Evolutionary conservation across 1,140 invertebrate genomes (phyloP), one percentile per base, ranked within the genome.

Genomic region (Aplysia californica): DNA sequence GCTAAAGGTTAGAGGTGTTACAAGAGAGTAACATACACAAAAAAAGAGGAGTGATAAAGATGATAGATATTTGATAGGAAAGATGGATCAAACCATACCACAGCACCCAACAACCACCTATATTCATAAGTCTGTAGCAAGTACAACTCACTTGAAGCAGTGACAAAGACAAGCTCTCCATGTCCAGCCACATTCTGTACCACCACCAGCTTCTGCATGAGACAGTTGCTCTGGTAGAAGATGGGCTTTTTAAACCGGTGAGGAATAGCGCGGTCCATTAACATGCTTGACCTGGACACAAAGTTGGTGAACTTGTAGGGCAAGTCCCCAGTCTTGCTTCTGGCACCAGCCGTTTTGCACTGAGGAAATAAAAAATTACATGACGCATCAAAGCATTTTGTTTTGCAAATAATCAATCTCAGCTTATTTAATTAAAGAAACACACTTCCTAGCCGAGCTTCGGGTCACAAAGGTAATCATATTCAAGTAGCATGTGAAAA

Each of bases 131-230:
- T n/a, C n/a, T n/a, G n/a, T n/a, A n/a, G n/a, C n/a, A n/a, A n/a
- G n/a, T n/a, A n/a, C n/a, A n/a, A n/a, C 83, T 82, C 73, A 85
- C 83, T 85, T 36, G 79, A 77, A 23, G 79, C 80, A 41, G 83
- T 74, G 66, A 75, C 82, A 59, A 85, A 82, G 41, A 85, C 80
- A 15, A 79, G 35, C 38, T 83, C 81, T 21, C 73, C 71, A 64
- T 75, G 55, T 23, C 75, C 77, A 15, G 81, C 78, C 15, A 80
- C 75, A 59, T 84, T 81, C 5, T 71, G 61, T 38, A 75, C 81
- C 5, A 83, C 79, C 20, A 78, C 75, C 41, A 85, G 35, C 56
- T 80, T 81, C 29, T 82, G 79, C 76, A 85, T 76, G 68, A 84
- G 75, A 36, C 73, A 79, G 73, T 81, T 80, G 31, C 73, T 65